Conservation (phyloP, 2,888 invertebrate species). For the Eupeodes luniger region DNA sequence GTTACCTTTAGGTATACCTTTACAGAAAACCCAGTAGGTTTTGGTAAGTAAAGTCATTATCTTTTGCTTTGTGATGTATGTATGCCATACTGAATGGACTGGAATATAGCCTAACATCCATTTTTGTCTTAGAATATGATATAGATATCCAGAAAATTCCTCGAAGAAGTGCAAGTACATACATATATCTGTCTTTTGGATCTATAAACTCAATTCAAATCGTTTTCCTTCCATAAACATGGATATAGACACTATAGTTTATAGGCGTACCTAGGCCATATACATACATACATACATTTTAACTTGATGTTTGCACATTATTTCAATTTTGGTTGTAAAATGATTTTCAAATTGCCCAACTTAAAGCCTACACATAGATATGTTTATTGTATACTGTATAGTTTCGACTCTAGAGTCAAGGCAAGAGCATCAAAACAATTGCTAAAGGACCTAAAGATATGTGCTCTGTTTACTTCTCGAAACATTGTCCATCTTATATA, state of each 20-base stretch:
- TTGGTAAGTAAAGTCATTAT: constrained; percentile 15
- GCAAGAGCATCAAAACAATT: background rate
- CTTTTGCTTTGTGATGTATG: constrained; percentile 22
- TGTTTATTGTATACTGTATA: no score
- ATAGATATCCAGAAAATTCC: background rate
- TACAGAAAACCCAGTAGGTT: background rate
- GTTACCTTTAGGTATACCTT: no score
- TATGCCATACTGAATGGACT: no score
- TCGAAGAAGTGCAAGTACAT: background rate
- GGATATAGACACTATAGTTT: background rate
- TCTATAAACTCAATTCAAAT: background rate
- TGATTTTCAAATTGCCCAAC: constrained; percentile 42
- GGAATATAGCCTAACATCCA: background rate
- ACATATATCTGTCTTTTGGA: background rate
- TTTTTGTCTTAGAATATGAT: background rate
- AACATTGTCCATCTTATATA: constrained; percentile 14
- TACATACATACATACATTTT: background rate
- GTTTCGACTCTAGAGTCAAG: background rate
- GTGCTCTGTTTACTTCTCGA: constrained; percentile 21
- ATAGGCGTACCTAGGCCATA: background rate
- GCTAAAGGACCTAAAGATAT: no score
- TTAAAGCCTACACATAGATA: background rate
- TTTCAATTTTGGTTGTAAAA: constrained; percentile 32
- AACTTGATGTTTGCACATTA: constrained; percentile 20
- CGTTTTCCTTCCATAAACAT: background rate